phyloP scores from a whole-genome alignment of 2,888 invertebrate genomes.

The Microlaimidae sp. region DNA sequence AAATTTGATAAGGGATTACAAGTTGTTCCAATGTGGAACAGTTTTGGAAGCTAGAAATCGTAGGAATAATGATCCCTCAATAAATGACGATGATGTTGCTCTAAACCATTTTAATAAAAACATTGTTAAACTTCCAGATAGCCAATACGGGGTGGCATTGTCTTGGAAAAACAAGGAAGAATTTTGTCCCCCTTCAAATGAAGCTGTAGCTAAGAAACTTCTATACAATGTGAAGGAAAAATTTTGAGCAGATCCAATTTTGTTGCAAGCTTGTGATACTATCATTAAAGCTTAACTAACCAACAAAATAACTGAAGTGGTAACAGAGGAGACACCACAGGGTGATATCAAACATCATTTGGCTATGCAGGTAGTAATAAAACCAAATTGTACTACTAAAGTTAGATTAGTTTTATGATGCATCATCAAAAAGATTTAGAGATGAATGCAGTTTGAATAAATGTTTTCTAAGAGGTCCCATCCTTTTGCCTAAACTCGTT shows the following conservation, averaged over 20 bases:
- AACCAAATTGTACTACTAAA: conserved; percentile 19
- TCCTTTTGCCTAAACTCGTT: conserved; percentile 13
- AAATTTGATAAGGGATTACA: too few species aligned
- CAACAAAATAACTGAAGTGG: too few species aligned
- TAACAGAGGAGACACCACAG: background rate
- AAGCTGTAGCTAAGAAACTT: background rate
- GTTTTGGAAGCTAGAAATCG: conserved; percentile 5
- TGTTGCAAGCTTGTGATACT: background rate
- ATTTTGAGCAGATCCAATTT: background rate
- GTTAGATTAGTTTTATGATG: conserved; percentile 23
- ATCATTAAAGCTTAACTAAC: conserved; percentile 1
- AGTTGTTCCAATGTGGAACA: background rate
- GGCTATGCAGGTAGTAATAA: conserved; percentile 18
- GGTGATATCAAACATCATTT: conserved; percentile 14
- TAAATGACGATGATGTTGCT: background rate
- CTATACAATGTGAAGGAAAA: background rate
- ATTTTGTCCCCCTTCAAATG: background rate
- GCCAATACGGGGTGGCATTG: background rate
- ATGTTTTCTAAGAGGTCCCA: conserved; percentile 17
- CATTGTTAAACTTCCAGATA: background rate
- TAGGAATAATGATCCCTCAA: conserved; percentile 1
- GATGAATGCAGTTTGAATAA: conserved; percentile 14
- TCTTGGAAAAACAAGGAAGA: conserved; percentile 6
- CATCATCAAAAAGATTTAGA: too few species aligned
- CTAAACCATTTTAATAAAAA: background rate